These are phyloP conservation scores for Rhynchomys soricoides DNA, from an alignment of 2,113 vertebrate genomes.

Conservation along the genomic window DNA sequence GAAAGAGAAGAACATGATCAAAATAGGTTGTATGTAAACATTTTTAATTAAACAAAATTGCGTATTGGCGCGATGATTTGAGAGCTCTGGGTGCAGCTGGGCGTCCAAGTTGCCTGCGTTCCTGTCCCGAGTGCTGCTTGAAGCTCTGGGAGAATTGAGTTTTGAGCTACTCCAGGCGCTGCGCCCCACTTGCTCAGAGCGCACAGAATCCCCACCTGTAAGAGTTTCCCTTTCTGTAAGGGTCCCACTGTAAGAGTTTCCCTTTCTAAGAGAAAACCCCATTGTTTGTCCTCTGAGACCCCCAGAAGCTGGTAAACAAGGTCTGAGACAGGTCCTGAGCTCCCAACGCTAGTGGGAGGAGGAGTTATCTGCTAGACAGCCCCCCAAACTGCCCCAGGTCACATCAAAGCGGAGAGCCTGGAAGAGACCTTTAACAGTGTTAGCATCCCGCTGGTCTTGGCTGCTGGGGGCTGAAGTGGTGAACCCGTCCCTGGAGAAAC, in stretches of 20 bases:
- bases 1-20: not conserved
- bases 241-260: constrained; percentile 20
- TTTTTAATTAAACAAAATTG: not conserved
- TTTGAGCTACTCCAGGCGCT: not conserved
- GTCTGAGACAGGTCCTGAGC: not conserved
- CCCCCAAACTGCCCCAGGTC: not conserved
- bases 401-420: constrained; percentile 63
- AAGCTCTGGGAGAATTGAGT: not conserved
- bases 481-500: not conserved
- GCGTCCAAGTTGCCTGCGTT: too few relatives aligned
- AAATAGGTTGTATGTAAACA: not conserved
- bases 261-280: not conserved
- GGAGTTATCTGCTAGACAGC: constrained; percentile 67
- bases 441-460: not conserved
- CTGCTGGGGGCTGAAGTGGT: not conserved
- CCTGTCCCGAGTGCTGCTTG: not conserved
- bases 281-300: constrained; percentile 42
- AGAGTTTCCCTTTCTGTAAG: constrained; percentile 44
- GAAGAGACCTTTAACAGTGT: not conserved
- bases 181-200: not conserved
- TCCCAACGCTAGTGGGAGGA: not conserved
- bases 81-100: not conserved
- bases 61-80: not conserved
- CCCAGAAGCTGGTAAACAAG: constrained; percentile 66
- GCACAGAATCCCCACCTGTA: not conserved